Percentiles rank a stretch among this genome's conserved stretches.
Conservation (phyloP, 1,140 invertebrate species). For the Dryas iulia region DNA sequence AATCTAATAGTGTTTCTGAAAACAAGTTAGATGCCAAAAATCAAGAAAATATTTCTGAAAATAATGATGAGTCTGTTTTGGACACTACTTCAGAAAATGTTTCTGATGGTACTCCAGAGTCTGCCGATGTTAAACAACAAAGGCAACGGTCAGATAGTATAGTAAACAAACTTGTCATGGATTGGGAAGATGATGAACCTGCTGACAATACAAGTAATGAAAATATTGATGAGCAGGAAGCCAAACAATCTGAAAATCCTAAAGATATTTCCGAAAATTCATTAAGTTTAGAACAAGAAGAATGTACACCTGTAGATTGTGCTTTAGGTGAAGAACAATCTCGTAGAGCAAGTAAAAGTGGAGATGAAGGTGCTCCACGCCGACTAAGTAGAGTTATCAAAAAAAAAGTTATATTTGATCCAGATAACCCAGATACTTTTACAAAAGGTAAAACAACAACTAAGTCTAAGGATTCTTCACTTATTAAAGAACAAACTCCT, state of each 20-base stretch:
- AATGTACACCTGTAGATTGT: constrained; percentile 46
- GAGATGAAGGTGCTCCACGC: constrained; percentile 54
- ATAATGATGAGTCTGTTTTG: neutral
- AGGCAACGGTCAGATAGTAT: constrained; percentile 49
- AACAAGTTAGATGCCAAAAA: constrained; percentile 7
- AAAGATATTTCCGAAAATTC: constrained; percentile 30
- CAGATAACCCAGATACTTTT: constrained; percentile 82
- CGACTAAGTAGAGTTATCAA: constrained; percentile 82
- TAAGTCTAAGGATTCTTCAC: constrained; percentile 51
- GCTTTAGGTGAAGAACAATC: constrained; percentile 43
- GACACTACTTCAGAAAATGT: neutral
- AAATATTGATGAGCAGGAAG: constrained; percentile 28
- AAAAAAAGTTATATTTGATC: constrained; percentile 86
- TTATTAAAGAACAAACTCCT: constrained; percentile 45
- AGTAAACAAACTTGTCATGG: constrained; percentile 65
- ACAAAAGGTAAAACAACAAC: constrained; percentile 54
- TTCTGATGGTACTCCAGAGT: neutral
- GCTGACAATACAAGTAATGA: constrained; percentile 36
- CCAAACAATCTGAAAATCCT: constrained; percentile 33
- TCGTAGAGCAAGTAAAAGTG: constrained; percentile 45
- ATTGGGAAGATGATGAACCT: constrained; percentile 74
- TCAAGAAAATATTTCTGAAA: constrained; percentile 9
- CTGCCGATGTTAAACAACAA: constrained; percentile 8
- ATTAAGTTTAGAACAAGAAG: constrained; percentile 36
- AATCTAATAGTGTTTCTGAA: constrained; percentile 7